A percentile compares a stretch with the other conserved stretches of the same genome.
Evolutionary conservation across 2,888 invertebrate species (phyloP).

Genomic region (Himalopsyche anomala): DNA sequence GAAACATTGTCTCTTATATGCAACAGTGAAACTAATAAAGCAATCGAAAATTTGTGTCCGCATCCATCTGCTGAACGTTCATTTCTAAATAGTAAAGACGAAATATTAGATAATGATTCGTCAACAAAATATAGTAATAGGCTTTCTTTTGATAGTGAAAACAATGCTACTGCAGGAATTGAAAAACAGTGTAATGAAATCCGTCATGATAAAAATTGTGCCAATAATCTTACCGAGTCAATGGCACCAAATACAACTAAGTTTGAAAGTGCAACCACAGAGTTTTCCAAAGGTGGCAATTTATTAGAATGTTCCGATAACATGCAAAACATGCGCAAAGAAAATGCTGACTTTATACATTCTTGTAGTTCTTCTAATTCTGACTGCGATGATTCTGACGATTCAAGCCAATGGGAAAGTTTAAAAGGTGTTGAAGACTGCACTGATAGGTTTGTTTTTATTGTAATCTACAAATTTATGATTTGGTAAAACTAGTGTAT

Average conservation of each 20-base stretch:
- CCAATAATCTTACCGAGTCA: background rate
- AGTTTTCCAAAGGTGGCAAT: background rate
- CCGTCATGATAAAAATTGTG: background rate
- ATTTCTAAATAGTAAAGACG: background rate
- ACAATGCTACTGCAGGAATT: conserved; percentile 1
- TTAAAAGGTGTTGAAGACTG: conserved; percentile 59
- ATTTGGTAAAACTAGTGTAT: no score
- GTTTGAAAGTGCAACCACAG: background rate
- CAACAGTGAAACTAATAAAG: background rate
- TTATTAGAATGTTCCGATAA: conserved; percentile 27
- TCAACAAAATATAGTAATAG: background rate
- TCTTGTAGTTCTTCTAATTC: conserved; percentile 36
- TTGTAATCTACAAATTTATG: no score
- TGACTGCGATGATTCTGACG: conserved; percentile 49
- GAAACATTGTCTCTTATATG: background rate
- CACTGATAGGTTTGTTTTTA: conserved; percentile 57
- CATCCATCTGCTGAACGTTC: background rate
- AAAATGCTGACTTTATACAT: conserved; percentile 17
- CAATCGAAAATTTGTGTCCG: background rate
- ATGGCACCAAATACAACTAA: background rate
- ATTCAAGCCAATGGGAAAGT: conserved; percentile 63
- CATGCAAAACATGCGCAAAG: conserved; percentile 3
- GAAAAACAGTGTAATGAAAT: background rate
- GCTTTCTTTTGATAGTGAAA: background rate
- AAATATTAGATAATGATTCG: conserved; percentile 10